phyloP scores from a whole-genome alignment of 2,113 vertebrate genomes.

The Polyodon spathula region DNA sequence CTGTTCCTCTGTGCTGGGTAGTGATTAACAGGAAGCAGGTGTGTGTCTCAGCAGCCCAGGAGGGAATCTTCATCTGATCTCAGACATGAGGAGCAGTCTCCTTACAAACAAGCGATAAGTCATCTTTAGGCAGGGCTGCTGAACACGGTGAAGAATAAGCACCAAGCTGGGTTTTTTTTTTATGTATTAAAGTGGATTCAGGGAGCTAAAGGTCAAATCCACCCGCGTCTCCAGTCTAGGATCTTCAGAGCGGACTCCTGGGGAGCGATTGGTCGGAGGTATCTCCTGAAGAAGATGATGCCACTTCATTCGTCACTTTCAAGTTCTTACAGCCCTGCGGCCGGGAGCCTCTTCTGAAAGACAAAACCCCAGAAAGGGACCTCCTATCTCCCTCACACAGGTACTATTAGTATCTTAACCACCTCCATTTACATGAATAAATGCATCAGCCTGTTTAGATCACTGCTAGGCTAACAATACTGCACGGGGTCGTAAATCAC shows the following conservation, averaged over 20 bases:
- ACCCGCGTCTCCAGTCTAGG: conserved; percentile 4
- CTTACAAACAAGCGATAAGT: too few relatives aligned
- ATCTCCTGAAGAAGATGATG: not conserved
- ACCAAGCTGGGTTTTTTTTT: too few relatives aligned
- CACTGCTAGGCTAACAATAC: conserved; percentile 26
- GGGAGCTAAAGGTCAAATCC: conserved; percentile 22
- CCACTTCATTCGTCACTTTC: not conserved
- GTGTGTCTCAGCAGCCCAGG: too few relatives aligned
- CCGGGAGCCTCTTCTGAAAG: conserved; percentile 5
- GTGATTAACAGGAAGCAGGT: too few relatives aligned
- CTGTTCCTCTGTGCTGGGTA: too few relatives aligned
- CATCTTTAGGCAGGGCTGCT: too few relatives aligned
- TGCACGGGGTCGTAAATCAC: conserved; percentile 32
- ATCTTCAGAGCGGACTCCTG: not conserved
- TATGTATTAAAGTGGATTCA: conserved; percentile 33
- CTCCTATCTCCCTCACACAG: not conserved
- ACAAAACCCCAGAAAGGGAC: not conserved
- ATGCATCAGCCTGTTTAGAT: conserved; percentile 13
- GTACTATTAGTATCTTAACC: not conserved
- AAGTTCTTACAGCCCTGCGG: not conserved
- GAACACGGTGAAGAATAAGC: too few relatives aligned
- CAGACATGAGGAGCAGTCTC: too few relatives aligned
- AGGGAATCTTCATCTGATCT: too few relatives aligned
- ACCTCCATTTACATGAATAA: conserved; percentile 8
- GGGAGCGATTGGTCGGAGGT: not conserved